Conservation (phyloP, 2,797 vertebrate genomes). For the Xiphorhynchus erythropygius region DNA sequence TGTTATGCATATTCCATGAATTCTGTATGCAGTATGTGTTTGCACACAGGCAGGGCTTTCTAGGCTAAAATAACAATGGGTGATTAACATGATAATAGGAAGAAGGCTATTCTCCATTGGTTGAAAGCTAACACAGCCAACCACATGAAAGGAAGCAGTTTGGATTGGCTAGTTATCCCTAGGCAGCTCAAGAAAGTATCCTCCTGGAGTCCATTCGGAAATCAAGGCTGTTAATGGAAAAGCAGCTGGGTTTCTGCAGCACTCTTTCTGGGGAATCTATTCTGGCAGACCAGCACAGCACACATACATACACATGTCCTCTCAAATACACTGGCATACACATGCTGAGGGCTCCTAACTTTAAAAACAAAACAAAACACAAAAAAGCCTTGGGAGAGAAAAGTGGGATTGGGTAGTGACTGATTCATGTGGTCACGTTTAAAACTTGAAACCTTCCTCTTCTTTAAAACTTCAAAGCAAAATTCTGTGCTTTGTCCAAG, state of each 20-base stretch:
- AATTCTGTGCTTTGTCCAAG: background rate
- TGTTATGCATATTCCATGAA: background rate
- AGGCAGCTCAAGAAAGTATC: constrained; percentile 39
- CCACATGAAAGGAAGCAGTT: constrained; percentile 16
- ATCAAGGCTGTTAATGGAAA: constrained; percentile 59
- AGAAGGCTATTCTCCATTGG: constrained; percentile 2
- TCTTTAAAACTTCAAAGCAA: background rate
- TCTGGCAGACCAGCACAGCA: background rate
- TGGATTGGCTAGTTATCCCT: constrained; percentile 38
- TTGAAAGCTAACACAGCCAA: constrained; percentile 1
- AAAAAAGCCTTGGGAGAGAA: background rate
- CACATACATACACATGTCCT: background rate
- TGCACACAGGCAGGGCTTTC: background rate
- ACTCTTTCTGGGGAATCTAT: constrained; percentile 24
- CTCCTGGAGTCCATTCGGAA: constrained; percentile 38
- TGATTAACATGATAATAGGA: constrained; percentile 22
- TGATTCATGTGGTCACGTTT: background rate
- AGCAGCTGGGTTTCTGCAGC: constrained; percentile 57
- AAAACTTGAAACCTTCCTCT: background rate
- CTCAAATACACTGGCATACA: background rate
- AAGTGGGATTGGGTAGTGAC: background rate
- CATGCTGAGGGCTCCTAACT: background rate
- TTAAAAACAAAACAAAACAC: background rate
- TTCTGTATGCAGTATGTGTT: background rate
- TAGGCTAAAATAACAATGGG: constrained; percentile 27